These are phyloP conservation scores for Epinephelus malabaricus DNA, from an alignment of 2,797 vertebrate species.

Conservation along the genomic window DNA sequence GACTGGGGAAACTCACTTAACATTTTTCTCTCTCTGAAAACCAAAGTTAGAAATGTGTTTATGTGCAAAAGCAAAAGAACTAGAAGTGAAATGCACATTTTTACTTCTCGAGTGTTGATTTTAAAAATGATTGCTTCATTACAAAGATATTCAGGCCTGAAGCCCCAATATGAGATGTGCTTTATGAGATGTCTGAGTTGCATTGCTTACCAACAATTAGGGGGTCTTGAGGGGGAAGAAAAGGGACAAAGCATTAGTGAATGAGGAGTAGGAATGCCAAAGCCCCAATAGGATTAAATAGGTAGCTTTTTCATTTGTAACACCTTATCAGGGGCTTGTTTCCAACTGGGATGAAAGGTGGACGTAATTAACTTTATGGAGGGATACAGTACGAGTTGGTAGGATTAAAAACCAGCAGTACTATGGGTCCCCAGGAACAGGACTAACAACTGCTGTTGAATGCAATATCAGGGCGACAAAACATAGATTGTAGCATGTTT, in stretches of 20 bases:
- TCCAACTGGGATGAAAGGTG: constrained; percentile 50
- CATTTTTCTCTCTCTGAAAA: constrained; percentile 12
- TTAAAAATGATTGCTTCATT: constrained; percentile 1
- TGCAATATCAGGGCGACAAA: constrained; percentile 26
- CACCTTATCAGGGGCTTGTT: constrained; percentile 51
- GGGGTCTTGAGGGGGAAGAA: background rate
- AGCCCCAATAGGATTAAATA: constrained; percentile 30
- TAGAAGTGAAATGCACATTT: constrained; percentile 10
- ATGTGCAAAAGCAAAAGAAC: background rate
- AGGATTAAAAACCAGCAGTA: constrained; percentile 30
- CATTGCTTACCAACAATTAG: background rate
- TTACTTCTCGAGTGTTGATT: constrained; percentile 14
- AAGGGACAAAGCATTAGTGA: constrained; percentile 33
- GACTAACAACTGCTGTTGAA: constrained; percentile 27
- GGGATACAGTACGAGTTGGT: constrained; percentile 12
- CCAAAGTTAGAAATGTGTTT: background rate
- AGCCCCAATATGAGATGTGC: constrained; percentile 5
- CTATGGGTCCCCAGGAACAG: constrained; percentile 15
- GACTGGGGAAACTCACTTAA: constrained; percentile 16
- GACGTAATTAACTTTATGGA: constrained; percentile 55
- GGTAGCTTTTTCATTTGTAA: constrained; percentile 47
- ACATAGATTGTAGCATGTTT: background rate
- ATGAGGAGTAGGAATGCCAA: constrained; percentile 18
- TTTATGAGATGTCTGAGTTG: background rate
- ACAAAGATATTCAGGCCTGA: constrained; percentile 11